Conservation (phyloP, 64 coral and sea anemone species). For the Stichodactyla mertensii region DNA sequence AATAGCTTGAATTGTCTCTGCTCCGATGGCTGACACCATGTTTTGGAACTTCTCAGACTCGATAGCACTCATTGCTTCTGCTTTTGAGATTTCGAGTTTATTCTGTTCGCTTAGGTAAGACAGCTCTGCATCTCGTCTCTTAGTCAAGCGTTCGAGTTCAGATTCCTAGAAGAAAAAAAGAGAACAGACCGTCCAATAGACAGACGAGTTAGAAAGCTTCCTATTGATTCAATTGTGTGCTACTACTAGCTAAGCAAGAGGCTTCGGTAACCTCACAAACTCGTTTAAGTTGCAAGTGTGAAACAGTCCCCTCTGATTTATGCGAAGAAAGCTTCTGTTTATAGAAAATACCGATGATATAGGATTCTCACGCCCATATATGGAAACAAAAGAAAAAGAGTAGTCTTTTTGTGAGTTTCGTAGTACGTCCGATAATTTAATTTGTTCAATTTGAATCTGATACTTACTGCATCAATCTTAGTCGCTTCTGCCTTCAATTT, state of each 20-base stretch:
- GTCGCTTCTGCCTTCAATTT: constrained; percentile 92
- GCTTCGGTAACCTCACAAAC: too few relatives aligned
- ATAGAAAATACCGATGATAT: too few relatives aligned
- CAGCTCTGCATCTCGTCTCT: constrained; percentile 79
- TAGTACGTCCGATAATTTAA: too few relatives aligned
- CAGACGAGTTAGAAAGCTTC: neutral
- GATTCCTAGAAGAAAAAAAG: constrained; percentile 59
- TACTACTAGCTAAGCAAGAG: too few relatives aligned
- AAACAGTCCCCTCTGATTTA: too few relatives aligned
- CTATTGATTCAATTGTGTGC: too few relatives aligned
- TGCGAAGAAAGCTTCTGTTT: too few relatives aligned
- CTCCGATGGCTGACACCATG: constrained; percentile 91
- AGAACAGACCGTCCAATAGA: neutral
- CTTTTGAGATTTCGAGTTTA: constrained; percentile 69
- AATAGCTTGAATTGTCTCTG: constrained; percentile 97
- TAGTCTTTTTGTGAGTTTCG: too few relatives aligned
- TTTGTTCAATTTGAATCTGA: neutral
- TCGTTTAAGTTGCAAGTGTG: too few relatives aligned
- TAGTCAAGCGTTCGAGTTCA: constrained; percentile 73
- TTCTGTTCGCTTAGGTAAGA: constrained; percentile 73
- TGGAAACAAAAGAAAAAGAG: too few relatives aligned
- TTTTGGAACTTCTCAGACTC: constrained; percentile 94
- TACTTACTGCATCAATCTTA: constrained; percentile 97
- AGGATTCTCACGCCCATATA: too few relatives aligned
- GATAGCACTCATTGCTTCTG: constrained; percentile 75